Base-by-base conservation (phyloP, 2,888 invertebrate species). In the Notocelia uddmanniana region DNA sequence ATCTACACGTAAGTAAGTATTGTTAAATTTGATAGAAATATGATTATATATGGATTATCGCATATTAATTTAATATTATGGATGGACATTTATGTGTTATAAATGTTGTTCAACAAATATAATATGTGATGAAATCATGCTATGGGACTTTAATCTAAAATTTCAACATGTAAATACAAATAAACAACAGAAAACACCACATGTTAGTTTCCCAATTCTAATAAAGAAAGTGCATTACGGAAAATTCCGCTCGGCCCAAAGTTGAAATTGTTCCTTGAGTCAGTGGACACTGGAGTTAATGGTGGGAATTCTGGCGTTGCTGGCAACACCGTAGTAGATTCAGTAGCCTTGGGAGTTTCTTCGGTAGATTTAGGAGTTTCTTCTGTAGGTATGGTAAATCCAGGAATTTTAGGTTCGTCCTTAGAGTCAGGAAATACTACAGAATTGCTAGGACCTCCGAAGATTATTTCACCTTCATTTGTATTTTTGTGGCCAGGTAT, bases 201-300 rank as follows among this genome's bases (percentile, higher is more conserved):
- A 9, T 69, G 69, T 72, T 70, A 62, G 71, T 67, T 31, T 23
- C 55, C 37, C 59, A 62, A 9, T 19, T 15, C 3, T 45, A 54
- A 34, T 64, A 69, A 55, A 45, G 52, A 68, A 67, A 75, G 64
- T 57, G 59, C 68, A 78, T 84, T 86, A 86, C 86, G 74, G 81
- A 84, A 84, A 34, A 79, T 26, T 75, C 79, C 81, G 34, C 77
- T 73, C 1, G 78, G 41, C 41, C 79, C 83, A 54, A 83, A 82
- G 76, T 83, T 83, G 73, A 82, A 78, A 74, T 81, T 83, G 74
- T 82, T 79, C 37, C 81, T 80, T 6, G 78, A 74, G 52, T 76
- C 81, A 0, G 80, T 77, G 2, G 75, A 68, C 8, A 82, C 84
- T 9, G 85, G 84, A 0, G 84, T 83, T 18, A 85, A 54, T 3